Conservation (phyloP, 2,888 invertebrate genomes). For the Acronicta psi region DNA sequence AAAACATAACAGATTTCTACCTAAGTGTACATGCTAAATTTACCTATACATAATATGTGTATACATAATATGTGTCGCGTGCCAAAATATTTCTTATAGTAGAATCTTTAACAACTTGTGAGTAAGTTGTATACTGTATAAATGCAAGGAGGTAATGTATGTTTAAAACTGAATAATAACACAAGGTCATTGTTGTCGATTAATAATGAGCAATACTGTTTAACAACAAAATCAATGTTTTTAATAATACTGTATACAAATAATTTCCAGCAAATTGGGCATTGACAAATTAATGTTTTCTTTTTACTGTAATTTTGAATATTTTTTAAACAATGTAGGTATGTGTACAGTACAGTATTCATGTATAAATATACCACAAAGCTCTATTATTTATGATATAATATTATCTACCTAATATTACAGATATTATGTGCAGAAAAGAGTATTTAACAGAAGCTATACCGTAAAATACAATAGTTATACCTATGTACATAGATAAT, state of each 20-base stretch:
- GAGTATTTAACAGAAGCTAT: slow-evolving; percentile 23
- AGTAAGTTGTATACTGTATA: slow-evolving; percentile 15
- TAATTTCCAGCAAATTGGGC: slow-evolving; percentile 8
- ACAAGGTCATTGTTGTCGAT: slow-evolving; percentile 56
- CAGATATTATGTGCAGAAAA: slow-evolving; percentile 3
- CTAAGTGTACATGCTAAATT: slow-evolving; percentile 40
- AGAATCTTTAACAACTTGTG: slow-evolving; percentile 31
- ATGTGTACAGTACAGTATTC: no score
- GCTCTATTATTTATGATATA: no score
- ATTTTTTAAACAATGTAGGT: not conserved
- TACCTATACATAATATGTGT: no score
- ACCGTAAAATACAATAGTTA: slow-evolving; percentile 24
- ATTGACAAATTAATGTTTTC: not conserved
- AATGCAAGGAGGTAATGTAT: slow-evolving; percentile 27
- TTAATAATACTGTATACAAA: slow-evolving; percentile 23
- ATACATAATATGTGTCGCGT: slow-evolving; percentile 47
- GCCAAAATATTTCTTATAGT: slow-evolving; percentile 52
- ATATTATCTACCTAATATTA: no score
- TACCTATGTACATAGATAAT: slow-evolving; percentile 22
- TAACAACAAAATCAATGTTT: slow-evolving; percentile 44
- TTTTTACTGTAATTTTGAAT: not conserved
- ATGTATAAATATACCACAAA: not conserved
- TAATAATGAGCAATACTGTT: slow-evolving; percentile 44
- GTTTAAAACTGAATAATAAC: slow-evolving; percentile 48
- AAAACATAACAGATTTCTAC: slow-evolving; percentile 38